Evolutionary conservation across 2,797 vertebrate genomes (phyloP), one percentile per base, ranked within the genome.

Genomic region (Antennarius maculatus): DNA sequence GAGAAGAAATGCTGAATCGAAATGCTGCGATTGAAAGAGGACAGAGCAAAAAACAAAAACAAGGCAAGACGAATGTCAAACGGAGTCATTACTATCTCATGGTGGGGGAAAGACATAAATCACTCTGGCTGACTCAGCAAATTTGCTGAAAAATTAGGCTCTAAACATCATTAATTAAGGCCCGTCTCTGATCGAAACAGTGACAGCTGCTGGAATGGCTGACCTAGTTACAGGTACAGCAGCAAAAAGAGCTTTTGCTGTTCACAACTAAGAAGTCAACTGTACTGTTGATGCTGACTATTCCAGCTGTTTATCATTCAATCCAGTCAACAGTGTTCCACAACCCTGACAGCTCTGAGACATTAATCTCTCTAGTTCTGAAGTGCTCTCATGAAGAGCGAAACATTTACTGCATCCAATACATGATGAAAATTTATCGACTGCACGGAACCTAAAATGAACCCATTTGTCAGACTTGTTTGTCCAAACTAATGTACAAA

Each of bases 111-210:
- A 71, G 64, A 69, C 76, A 81, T 73, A 61, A 82, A 69, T 82
- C 61, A 69, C 80, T 52, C 41, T 37, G 60, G 55, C 58, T 76
- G 79, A 85, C 59, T 85, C 81, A 67, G 79, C 82, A 84, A 66
- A 86, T 82, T 50, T 10, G 42, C 63, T 71, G 62, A 60, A 63
- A 52, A 79, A 75, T 61, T 53, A 54, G 1, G n/a, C 54, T 57
- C 69, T 58, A 68, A 83, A 75, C 51, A 57, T 76, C 76, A 86
- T 83, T 74, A 59, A 79, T 79, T 77, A 79, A 58, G 62, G 47
- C 57, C 41, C 0, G 58, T 76, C 42, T 71, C 57, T 61, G 54
- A 85, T 80, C 59, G 69, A 62, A 77, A 56, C 69, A 63, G 53
- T 47, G 69, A 52, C 69, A 81, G 79, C 71, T 77, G 79, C 73